Percentiles rank a stretch among this genome's conserved stretches.
phyloP scores from a whole-genome alignment of 1,140 invertebrate genomes.

The Capitella teleta region DNA sequence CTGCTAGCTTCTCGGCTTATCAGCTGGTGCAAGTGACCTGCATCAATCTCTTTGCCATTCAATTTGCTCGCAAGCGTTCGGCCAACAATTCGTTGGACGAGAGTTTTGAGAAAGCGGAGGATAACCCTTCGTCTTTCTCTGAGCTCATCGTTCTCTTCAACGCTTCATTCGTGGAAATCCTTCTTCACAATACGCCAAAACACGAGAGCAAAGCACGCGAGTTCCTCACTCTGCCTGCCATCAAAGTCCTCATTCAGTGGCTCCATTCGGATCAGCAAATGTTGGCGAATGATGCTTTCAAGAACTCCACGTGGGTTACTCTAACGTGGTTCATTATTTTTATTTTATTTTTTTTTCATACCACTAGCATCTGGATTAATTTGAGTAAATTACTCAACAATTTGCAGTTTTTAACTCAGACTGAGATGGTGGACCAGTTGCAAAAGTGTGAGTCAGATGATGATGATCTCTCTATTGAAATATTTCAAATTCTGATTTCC shows the following conservation, averaged over 20 bases:
- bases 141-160: too few relatives aligned
- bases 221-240: conserved; percentile 59
- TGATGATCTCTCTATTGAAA: neutral
- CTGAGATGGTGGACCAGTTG: too few relatives aligned
- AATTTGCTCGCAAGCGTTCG: conserved; percentile 43
- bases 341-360: conserved; percentile 8
- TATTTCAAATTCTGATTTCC: conserved; percentile 18
- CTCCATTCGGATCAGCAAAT: conserved; percentile 49
- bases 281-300: conserved; percentile 51
- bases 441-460: neutral
- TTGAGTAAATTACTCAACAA: conserved; percentile 62
- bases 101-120: conserved; percentile 19
- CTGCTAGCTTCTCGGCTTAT: conserved; percentile 61
- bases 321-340: neutral
- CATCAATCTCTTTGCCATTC: conserved; percentile 62
- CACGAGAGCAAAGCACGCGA: conserved; percentile 50
- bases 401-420: conserved; percentile 49
- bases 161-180: conserved; percentile 52
- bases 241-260: conserved; percentile 67
- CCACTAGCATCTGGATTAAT: conserved; percentile 56
- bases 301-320: conserved; percentile 46
- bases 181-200: conserved; percentile 53
- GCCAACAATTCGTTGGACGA: conserved; percentile 8
- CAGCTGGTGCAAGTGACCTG: conserved; percentile 63
- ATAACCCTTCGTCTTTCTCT: too few relatives aligned